Evolutionary conservation across 1,140 invertebrate species (phyloP), one percentile per base, ranked within the genome.

Genomic region (Trigoniulus corallinus): DNA sequence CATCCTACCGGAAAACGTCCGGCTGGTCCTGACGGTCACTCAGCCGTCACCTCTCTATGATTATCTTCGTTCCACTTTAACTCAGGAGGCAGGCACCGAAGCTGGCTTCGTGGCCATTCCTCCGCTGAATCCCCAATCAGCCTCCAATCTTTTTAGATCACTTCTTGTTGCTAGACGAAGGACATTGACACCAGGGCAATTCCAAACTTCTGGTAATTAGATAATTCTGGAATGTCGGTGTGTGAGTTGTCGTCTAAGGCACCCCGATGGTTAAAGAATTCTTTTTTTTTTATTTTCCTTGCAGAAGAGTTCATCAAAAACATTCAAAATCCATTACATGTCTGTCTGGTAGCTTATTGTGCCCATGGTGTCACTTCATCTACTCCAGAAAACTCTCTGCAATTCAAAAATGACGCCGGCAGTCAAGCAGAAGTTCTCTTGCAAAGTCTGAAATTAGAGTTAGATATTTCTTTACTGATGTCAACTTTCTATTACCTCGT

Each of bases 1-100:
- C 18, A 68, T 73, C 40, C 65, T 85, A 45, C 79, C 80, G 2
- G 68, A 73, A 44, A 77, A 79, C 59, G 74, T 81, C 24, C 82
- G 81, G 64, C 65, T 86, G 52, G 74, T 85, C 24, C 59, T 85
- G 43, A 82, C 81, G 1, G 73, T 80, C 47, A 73, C 75, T 42
- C 75, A 79, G 62, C 71, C 65, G 51, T 66, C 64, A 48, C 53
- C 70, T 58, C 63, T 68, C 57, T 62, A 7, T 7, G 29, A 34
- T 15, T 15, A 34, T 34, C 15, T 34, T 7, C 7, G 29, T 7
- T n/a, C n/a, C 68, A 59, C 51, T 60, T 3, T 62, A 66, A 27
- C 61, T 77, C 21, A 63, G 64, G 54, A 59, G 29, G 26, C 22
- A 39, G 34, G n/a, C 10, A 39, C 10, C 10, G n/a, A 39, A 39